Base-by-base conservation (phyloP, 2,113 vertebrate genomes). In the Steatornis caripensis region DNA sequence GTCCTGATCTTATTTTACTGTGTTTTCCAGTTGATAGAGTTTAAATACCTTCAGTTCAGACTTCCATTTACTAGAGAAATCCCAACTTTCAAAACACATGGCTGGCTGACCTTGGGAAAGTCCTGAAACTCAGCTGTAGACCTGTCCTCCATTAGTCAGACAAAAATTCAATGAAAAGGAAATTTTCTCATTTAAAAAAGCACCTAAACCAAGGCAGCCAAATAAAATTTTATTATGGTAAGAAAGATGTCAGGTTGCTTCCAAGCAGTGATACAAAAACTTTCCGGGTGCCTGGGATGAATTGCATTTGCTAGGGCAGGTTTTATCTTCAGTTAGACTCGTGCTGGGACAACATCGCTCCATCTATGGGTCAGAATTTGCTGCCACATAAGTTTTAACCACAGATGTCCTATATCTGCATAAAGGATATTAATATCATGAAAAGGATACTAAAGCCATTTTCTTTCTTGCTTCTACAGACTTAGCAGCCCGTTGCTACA, bases 161-260 rank as follows among this genome's bases (percentile, higher is more conserved):
- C 77, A 74, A 92, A 95, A 93, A 85, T 54, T 82, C 66, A 97
- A 96, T 76, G 71, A 96, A 95, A 78, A 96, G 90, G 93, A 98
- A 97, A 83, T 96, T 76, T 94, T 96, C 95, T 97, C 60, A 91
- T 92, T 87, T 84, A 39, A 88, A 89, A 98, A 98, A 96, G 30
- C 79, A 96, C 89, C 87, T 69, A 91, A 36, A 53, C 51, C 72
- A 84, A 94, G 48, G 64, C 71, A 84, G 66, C 45, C 9, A 77
- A 75, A 60, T 20, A 15, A 46, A 80, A 66, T 43, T 66, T 57
- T 71, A 11, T 83, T 75, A 46, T 11, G 22, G 45, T 8, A 72
- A 24, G 53, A 45, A 72, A 95, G 76, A 46, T 3, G 7, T 82
- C 82, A 70, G 13, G 12, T 66, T 26, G 1, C 45, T 90, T 93